Evolutionary conservation across 2,797 vertebrate species (phyloP), one percentile per base, ranked within the genome.

Genomic region (Syngnathus rostellatus): DNA sequence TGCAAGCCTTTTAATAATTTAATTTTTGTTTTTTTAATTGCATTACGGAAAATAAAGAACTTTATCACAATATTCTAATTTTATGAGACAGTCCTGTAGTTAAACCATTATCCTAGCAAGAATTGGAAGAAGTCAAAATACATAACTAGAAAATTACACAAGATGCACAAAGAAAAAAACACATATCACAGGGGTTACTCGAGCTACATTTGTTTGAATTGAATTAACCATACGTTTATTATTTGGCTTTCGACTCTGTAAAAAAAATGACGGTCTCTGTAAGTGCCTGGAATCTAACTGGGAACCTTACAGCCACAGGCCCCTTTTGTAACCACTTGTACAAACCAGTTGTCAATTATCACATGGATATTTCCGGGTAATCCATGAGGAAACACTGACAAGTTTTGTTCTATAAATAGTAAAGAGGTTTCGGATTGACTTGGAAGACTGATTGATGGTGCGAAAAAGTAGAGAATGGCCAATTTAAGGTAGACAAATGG

Each of bases 401-500:
- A 37, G 31, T 58, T 72, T 76, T 76, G 59, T 77, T 76, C 48
- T 59, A 16, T 23, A 63, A 66, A 61, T 64, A 40, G 65, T 8
- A 10, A 66, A 71, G 6, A 79, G 61, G 70, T 69, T 78, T 73
- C 77, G 77, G 68, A 77, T 68, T 61, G 73, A 74, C 77, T 71
- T 70, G 72, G 70, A 80, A 74, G 76, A 81, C 79, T 77, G 79
- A 82, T 81, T 82, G 81, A 87, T 78, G 82, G 72, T 74, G 70
- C 79, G 77, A 79, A 88, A 87, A 83, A 81, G 85, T 68, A 84
- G 84, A 86, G 89, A 88, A 85, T 83, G 86, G 84, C 71, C 87
- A 91, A 90, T 91, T 91, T 89, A 87, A 84, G 84, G 72, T 83
- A 86, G 87, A 82, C 87, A 89, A 91, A 87, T 88, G 82, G 81